Evolutionary conservation across 2,797 vertebrate species (phyloP), one percentile per base, ranked within the genome.

Genomic region (Pampus argenteus): DNA sequence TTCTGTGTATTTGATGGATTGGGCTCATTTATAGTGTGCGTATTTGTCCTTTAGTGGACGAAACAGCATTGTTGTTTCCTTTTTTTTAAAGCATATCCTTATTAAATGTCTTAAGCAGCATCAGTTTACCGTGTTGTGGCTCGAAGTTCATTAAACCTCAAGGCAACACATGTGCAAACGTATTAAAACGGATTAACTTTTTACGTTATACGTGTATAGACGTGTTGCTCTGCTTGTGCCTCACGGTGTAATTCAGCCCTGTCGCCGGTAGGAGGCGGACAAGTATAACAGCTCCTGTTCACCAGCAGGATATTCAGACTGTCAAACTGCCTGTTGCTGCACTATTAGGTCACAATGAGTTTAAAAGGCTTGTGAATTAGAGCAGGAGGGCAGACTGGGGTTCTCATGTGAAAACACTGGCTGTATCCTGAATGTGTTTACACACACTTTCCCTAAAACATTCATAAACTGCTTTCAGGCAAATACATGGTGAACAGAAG

Each of bases 191-290:
- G 3, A 6, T 36, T 38, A 13, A 4, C 31, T 59, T 31, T 51
- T 22, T 0, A 1, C 57, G 18, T 34, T 13, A 0, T 10, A 42
- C 0, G 22, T 59, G 54, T 2, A 0, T 2, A 36, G 10, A 1
- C 28, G 47, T 51, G 25, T 40, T 68, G 42, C 20, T 29, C 25
- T n/a, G 51, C 8, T 31, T 50, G 62, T 60, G 8, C 28, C 17
- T 48, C 2, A 0, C 0, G 9, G 1, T 71, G 87, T 83, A 78
- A 49, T 52, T 25, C 2, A 0, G 8, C 26, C 6, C 0, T 61
- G 2, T 28, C 2, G 1, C 86, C 89, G 64, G 29, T 6, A 87
- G 88, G 44, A 72, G 79, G 83, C 88, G 38, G 28, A 25, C 52
- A 67, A 23, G 71, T n/a, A 50, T 58, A 78, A 20, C 38, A n/a